A percentile compares a stretch with the other conserved stretches of the same genome.
Conservation (phyloP, 37 sponge, comb jelly and placozoan species). For the Halisarca cf. caerulea region DNA sequence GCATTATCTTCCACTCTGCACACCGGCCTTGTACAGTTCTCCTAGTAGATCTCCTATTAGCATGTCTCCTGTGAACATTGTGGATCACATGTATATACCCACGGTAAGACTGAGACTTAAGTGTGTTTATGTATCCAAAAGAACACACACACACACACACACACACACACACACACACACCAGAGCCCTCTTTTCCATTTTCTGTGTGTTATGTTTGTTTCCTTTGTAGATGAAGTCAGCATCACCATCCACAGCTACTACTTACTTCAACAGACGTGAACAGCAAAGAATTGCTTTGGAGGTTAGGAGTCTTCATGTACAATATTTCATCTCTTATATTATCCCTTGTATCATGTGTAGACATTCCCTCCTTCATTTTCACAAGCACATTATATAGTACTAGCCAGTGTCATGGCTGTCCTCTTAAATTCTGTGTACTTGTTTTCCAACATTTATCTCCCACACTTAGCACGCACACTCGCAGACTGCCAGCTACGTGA, state of each 20-base stretch:
- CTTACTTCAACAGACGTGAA: conserved; percentile 1
- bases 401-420: neutral
- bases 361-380: too few relatives aligned
- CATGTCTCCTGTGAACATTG: conserved; percentile 23
- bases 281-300: conserved; percentile 22
- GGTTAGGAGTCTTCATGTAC: too few relatives aligned
- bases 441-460: too few relatives aligned
- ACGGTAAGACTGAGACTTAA: neutral
- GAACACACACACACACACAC: too few relatives aligned
- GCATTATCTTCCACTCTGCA: too few relatives aligned
- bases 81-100: conserved; percentile 14
- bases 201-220: too few relatives aligned
- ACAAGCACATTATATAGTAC: neutral
- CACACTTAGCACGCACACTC: conserved; percentile 22
- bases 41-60: neutral
- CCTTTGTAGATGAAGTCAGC: neutral
- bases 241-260: neutral
- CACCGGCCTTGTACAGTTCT: neutral
- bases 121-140: too few relatives aligned
- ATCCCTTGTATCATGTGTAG: too few relatives aligned
- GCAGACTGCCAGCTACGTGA: conserved; percentile 54
- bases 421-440: too few relatives aligned
- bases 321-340: too few relatives aligned
- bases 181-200: too few relatives aligned
- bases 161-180: too few relatives aligned